Base-by-base conservation (phyloP, 2,797 vertebrate genomes). In the Tinamus major region DNA sequence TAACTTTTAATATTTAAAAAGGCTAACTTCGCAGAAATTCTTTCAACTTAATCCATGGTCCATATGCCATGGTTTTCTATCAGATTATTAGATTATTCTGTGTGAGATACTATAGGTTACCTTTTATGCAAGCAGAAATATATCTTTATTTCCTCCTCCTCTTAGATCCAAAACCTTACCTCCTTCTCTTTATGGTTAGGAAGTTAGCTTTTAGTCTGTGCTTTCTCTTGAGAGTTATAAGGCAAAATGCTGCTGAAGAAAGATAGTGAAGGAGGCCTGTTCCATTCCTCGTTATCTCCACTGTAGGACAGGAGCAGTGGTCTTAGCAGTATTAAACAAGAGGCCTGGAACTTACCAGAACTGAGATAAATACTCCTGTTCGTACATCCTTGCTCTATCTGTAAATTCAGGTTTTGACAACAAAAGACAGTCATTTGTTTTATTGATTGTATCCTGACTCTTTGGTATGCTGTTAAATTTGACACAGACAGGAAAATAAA, bases 391-490 rank as follows among this genome's bases (percentile, higher is more conserved):
- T 39, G 2, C 51, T 79, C 7, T 76, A 55, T 91, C 49, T 88
- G 27, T 31, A 78, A 41, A 51, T 59, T 49, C 41, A 85, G 9
- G 55, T 70, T 94, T 69, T 77, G 24, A 62, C 85, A 59, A 89
- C 68, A 79, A 92, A 59, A 53, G 0, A 68, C 79, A 33, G 65
- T 82, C 90, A 10, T 1, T 94, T 86, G 65, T 92, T 89, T 74
- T 13, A 14, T 56, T 70, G 16, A 53, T 70, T 95, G 94, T 94
- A 74, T 59, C 46, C 67, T 56, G 48, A 61, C 48, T 63, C 77
- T 92, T 46, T 59, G 82, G 69, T 29, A 69, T 35, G 15, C 70
- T 94, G 13, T 87, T 93, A 87, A 74, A 81, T 89, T 78, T 74
- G 74, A 76, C 76, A 77, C 63, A 68, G 56, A 29, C 61, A 85